Evolutionary conservation across 2,113 vertebrate genomes (phyloP).

Genomic region (Limnothrissa miodon): DNA sequence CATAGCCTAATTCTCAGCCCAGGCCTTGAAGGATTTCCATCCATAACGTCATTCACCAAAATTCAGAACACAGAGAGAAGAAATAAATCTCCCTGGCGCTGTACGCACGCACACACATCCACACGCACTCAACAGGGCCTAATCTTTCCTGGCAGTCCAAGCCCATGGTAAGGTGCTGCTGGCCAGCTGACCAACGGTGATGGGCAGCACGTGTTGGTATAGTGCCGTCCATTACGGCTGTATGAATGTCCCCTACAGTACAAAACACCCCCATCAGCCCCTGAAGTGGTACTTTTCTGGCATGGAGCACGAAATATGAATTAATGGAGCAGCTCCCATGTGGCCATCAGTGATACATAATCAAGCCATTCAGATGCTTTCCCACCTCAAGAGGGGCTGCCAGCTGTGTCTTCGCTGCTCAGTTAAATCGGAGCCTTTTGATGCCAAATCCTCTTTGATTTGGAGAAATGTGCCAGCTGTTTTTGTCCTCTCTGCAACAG

Average conservation of each 20-base stretch:
- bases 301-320: slow-evolving; percentile 35
- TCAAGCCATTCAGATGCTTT: slow-evolving; percentile 48
- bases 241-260: slow-evolving; percentile 25
- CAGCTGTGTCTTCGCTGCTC: slow-evolving; percentile 38
- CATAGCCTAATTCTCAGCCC: neutral
- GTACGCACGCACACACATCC: neutral
- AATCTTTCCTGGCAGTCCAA: slow-evolving; percentile 7
- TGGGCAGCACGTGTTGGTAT: slow-evolving; percentile 21
- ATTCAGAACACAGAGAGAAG: neutral
- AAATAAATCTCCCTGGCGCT: neutral
- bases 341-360: slow-evolving; percentile 40
- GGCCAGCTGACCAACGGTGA: slow-evolving; percentile 28
- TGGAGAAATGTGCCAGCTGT: slow-evolving; percentile 17
- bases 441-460: slow-evolving; percentile 27
- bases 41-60: neutral
- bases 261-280: slow-evolving; percentile 23
- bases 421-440: slow-evolving; percentile 23
- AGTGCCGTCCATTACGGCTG: slow-evolving; percentile 20
- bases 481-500: slow-evolving; percentile 21
- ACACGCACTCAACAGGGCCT: neutral
- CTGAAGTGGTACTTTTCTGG: slow-evolving; percentile 40
- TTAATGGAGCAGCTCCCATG: slow-evolving; percentile 44
- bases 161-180: slow-evolving; percentile 12
- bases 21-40: neutral
- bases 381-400: slow-evolving; percentile 34